Evolutionary conservation across 2,797 vertebrate genomes (phyloP).

Genomic region (Xenops minutus): DNA sequence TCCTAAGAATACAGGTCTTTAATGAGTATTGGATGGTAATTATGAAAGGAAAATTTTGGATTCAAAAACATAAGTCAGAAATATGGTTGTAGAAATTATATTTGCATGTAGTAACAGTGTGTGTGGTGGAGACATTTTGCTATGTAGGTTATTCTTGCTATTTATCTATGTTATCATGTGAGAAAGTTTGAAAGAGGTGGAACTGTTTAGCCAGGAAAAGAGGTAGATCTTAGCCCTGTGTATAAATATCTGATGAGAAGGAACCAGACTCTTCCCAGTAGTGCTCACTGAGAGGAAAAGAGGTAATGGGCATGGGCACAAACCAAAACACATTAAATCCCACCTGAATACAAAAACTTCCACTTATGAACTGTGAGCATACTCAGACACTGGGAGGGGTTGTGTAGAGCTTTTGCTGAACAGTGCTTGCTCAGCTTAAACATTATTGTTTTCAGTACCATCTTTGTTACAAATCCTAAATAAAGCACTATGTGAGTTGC

Average conservation of each 20-base stretch:
- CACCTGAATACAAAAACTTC: rapidly evolving
- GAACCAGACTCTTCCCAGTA: neutral
- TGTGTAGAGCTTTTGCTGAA: neutral
- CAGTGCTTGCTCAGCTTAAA: neutral
- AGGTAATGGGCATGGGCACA: neutral
- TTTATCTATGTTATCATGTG: neutral
- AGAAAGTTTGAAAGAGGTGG: neutral
- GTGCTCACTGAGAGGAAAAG: neutral
- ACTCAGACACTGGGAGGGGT: neutral
- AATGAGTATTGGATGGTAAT: neutral
- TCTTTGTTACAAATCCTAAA: neutral
- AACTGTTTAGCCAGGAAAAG: neutral
- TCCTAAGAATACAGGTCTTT: neutral
- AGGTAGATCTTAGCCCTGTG: neutral
- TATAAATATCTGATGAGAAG: neutral
- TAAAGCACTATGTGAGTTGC: neutral
- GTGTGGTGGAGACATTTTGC: neutral
- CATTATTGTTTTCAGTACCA: neutral
- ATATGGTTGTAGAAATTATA: neutral
- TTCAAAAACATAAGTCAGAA: neutral
- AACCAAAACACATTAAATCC: neutral
- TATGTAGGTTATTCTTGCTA: neutral
- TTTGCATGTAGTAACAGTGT: neutral
- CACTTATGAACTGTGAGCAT: neutral
- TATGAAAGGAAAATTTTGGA: neutral